phyloP scores from a whole-genome alignment of 1,140 invertebrate species.

The Dendroctonus valens region DNA sequence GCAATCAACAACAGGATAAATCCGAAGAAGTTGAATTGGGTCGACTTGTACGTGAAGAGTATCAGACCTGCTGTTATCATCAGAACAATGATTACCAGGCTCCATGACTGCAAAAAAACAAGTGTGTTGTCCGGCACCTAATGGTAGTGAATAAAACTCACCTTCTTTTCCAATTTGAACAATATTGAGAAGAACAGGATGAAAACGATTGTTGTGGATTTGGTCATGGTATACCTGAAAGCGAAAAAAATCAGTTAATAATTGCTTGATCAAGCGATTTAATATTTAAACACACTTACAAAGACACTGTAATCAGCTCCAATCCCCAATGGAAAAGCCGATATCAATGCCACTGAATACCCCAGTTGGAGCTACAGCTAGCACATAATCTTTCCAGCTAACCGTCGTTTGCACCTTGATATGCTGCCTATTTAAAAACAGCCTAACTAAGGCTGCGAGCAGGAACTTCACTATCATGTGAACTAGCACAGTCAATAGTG shows the following conservation, averaged over 20 bases:
- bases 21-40: constrained; percentile 86
- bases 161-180: constrained; percentile 89
- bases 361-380: constrained; percentile 72
- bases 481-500: constrained; percentile 77
- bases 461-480: constrained; percentile 84
- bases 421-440: constrained; percentile 60
- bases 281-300: constrained; percentile 59
- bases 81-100: constrained; percentile 79
- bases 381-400: constrained; percentile 64
- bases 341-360: constrained; percentile 94
- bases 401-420: constrained; percentile 63
- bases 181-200: constrained; percentile 88
- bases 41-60: constrained; percentile 97
- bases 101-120: constrained; percentile 73
- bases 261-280: background rate
- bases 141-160: constrained; percentile 49
- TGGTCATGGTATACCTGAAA: constrained; percentile 94
- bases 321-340: constrained; percentile 95
- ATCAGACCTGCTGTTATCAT: constrained; percentile 89
- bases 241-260: constrained; percentile 26
- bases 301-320: constrained; percentile 86
- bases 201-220: constrained; percentile 93
- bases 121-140: background rate
- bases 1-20: constrained; percentile 88
- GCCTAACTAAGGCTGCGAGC: constrained; percentile 66